Base-by-base conservation (phyloP, 1,140 invertebrate genomes). In the Holotrichia oblita region DNA sequence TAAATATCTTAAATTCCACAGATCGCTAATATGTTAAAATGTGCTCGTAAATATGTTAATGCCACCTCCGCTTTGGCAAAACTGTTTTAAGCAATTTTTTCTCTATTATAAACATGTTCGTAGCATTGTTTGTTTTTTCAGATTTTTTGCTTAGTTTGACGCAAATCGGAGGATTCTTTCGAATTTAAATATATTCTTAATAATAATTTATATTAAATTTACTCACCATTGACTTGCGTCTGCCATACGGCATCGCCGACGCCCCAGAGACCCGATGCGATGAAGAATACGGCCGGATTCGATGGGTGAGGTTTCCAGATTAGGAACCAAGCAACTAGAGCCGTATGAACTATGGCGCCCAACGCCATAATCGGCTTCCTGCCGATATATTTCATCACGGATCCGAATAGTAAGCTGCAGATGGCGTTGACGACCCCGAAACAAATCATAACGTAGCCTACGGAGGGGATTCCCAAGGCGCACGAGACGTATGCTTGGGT, bases 231-330 rank as follows among this genome's bases (percentile, higher is more conserved):
- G 72, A 99, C 94, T 89, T 99, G 97, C 0, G 98, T 99, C 86
- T 99, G 97, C 97, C 97, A 99, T 0, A 99, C 96, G 3, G 97
- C 96, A 86, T 99, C 98, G 6, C 95, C 95, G n/a, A 98, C 93
- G 20, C 98, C 98, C 97, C 97, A 99, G 0, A 98, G 88, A 0
- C 95, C 96, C 2, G 96, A 95, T 72, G 99, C 93, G 12, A 96
- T 92, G 87, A 95, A 99, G 90, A 98, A 98, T 2, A 96, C 89
- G 14, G 93, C 89, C 0, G 93, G 91, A 42, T 93, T 93, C 10
- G 93, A 91, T 0, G 95, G 94, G 85, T 94, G 92, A 0, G 97
- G 96, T 77, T 91, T 92, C 97, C 97, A 99, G 79, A 96, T 90
- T 4, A 96, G 90, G 77, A 96, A 89, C 79, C 94, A 92, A 3